These are phyloP conservation scores for Caracal caracal DNA, from an alignment of 2,113 vertebrate species.

Conservation along the genomic window DNA sequence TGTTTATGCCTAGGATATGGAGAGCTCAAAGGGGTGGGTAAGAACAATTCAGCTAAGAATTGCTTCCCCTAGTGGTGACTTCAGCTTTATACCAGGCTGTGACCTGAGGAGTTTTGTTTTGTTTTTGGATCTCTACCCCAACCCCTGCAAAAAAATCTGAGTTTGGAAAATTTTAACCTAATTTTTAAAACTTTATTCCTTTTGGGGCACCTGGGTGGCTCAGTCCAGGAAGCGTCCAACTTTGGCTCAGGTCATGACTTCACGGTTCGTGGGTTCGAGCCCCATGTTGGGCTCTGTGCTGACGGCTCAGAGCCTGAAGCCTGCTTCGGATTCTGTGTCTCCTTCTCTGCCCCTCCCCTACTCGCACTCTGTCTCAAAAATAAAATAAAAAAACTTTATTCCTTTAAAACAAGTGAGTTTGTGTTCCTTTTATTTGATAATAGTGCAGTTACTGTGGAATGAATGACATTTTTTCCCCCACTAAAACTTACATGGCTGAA, in stretches of 20 bases:
- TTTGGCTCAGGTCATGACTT: too few relatives aligned
- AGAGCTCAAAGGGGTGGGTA: background rate
- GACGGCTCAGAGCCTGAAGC: too few relatives aligned
- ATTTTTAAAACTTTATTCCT: background rate
- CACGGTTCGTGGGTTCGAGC: too few relatives aligned
- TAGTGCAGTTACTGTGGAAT: background rate
- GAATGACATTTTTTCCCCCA: background rate
- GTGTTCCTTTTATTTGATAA: background rate
- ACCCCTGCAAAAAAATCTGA: background rate
- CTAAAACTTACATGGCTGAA: background rate
- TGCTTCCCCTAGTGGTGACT: background rate
- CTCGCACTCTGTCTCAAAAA: too few relatives aligned
- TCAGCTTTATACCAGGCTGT: background rate
- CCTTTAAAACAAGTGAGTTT: slow-evolving; percentile 15
- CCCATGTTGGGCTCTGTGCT: too few relatives aligned
- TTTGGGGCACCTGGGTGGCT: background rate
- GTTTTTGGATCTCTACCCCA: background rate
- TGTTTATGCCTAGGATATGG: background rate
- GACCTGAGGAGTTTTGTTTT: background rate
- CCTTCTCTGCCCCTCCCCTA: too few relatives aligned
- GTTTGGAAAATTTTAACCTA: background rate
- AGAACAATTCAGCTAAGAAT: background rate
- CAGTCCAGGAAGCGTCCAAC: too few relatives aligned
- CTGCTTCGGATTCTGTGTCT: too few relatives aligned
- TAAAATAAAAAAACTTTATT: background rate